Evolutionary conservation across 2,113 vertebrate species (phyloP).

Genomic region (Pipa parva): DNA sequence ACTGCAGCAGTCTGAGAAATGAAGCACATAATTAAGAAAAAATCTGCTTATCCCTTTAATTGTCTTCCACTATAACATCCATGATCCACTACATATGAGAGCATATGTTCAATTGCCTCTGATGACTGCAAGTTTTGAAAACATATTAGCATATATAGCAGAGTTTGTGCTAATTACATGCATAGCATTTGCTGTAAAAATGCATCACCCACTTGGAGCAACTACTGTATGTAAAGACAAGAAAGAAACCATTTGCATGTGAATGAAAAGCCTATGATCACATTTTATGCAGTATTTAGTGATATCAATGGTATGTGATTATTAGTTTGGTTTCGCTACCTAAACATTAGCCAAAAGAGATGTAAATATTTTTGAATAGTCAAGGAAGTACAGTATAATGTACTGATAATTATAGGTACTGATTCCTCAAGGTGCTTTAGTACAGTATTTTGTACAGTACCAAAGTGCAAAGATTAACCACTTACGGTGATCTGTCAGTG

Average conservation of each 20-base stretch:
- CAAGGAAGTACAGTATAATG: constrained; percentile 67
- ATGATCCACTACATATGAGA: constrained; percentile 49
- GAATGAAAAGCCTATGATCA: constrained; percentile 71
- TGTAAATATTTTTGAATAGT: constrained; percentile 80
- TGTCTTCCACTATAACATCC: constrained; percentile 49
- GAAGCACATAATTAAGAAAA: constrained; percentile 18
- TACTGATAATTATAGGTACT: constrained; percentile 48
- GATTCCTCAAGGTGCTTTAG: constrained; percentile 48
- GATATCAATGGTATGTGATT: constrained; percentile 77
- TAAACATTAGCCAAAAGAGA: constrained; percentile 68
- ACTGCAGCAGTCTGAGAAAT: constrained; percentile 1
- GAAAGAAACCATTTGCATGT: constrained; percentile 73
- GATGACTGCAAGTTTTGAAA: constrained; percentile 32
- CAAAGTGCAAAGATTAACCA: constrained; percentile 52
- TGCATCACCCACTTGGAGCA: constrained; percentile 52
- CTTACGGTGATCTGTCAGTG: constrained; percentile 49
- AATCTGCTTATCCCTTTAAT: constrained; percentile 25
- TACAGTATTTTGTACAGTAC: constrained; percentile 42
- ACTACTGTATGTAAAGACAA: constrained; percentile 59
- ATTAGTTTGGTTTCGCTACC: constrained; percentile 73
- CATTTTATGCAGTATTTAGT: constrained; percentile 73
- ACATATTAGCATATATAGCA: constrained; percentile 29
- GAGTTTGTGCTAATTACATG: constrained; percentile 42
- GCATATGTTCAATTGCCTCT: constrained; percentile 42
- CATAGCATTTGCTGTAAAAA: constrained; percentile 49